Evolutionary conservation across 2,113 vertebrate species (phyloP).

Genomic region (Leuciscus idus): DNA sequence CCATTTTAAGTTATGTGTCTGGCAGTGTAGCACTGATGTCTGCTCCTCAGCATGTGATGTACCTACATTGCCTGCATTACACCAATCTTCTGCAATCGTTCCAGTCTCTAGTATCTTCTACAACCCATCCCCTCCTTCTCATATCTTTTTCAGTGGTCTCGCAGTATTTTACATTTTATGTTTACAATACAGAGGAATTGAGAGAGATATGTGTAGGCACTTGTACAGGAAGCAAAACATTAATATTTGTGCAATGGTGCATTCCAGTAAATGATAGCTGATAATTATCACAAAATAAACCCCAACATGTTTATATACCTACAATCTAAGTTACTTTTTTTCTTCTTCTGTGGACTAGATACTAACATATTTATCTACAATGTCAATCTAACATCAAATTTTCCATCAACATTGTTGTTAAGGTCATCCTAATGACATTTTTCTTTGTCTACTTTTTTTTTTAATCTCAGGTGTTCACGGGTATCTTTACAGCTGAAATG

Average conservation of each 20-base stretch:
- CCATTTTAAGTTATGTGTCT: slow-evolving; percentile 27
- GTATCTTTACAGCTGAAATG: slow-evolving; percentile 98
- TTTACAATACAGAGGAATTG: not conserved
- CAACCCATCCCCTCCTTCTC: not conserved
- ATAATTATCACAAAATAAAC: not conserved
- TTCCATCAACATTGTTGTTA: not conserved
- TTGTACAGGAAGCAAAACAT: not conserved
- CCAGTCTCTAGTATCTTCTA: not conserved
- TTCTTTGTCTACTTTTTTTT: slow-evolving; percentile 13
- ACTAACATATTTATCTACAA: not conserved
- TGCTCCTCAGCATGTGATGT: not conserved
- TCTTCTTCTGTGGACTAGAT: not conserved
- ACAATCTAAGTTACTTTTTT: not conserved
- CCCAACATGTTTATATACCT: too few relatives aligned
- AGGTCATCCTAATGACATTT: not conserved
- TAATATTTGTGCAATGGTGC: not conserved
- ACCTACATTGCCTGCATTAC: slow-evolving; percentile 17
- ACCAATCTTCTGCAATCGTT: not conserved
- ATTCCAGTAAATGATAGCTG: not conserved
- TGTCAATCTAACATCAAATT: not conserved
- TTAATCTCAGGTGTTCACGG: slow-evolving; percentile 89
- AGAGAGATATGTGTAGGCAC: not conserved
- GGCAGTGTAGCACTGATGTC: slow-evolving; percentile 4
- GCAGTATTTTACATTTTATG: not conserved
- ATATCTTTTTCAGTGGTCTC: not conserved